Percentiles rank a stretch among this genome's conserved stretches.
These are phyloP conservation scores for Zaprionus ghesquierei DNA, from an alignment of 1,140 invertebrate genomes.

Conservation along the genomic window DNA sequence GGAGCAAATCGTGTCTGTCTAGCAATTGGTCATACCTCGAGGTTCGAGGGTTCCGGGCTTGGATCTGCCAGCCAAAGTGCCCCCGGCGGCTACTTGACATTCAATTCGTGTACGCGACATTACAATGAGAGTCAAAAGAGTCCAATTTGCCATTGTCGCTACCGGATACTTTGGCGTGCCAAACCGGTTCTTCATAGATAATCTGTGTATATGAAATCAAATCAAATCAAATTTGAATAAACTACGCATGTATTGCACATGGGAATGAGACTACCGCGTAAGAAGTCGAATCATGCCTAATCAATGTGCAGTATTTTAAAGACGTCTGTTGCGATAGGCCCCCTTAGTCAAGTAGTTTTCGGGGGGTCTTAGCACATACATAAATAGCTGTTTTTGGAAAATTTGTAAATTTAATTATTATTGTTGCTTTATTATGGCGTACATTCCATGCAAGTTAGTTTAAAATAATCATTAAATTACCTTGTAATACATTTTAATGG, in stretches of 20 bases:
- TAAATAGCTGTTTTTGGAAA: not conserved
- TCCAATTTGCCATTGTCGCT: conserved; percentile 61
- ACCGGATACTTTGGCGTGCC: conserved; percentile 71
- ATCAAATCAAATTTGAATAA: conserved; percentile 14
- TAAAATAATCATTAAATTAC: not conserved
- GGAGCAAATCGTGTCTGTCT: conserved; percentile 68
- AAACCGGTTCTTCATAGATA: conserved; percentile 30
- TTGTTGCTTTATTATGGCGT: not conserved
- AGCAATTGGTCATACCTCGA: conserved; percentile 57
- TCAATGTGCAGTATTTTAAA: not conserved
- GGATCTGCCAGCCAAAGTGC: conserved; percentile 13
- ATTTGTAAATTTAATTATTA: not conserved
- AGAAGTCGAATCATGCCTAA: conserved; percentile 1
- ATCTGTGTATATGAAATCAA: conserved; percentile 12
- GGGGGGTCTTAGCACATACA: not conserved
- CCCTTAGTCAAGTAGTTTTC: not conserved
- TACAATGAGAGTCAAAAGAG: not conserved
- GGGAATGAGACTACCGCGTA: not conserved
- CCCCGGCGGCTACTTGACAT: conserved; percentile 57
- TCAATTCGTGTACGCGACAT: conserved; percentile 74
- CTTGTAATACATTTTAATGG: not conserved
- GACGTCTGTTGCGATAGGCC: not conserved
- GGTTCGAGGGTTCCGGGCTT: conserved; percentile 47
- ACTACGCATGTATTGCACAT: not conserved
- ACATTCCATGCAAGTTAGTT: not conserved